Evolutionary conservation across 2,113 vertebrate species (phyloP).

Genomic region (Elanoides forficatus): DNA sequence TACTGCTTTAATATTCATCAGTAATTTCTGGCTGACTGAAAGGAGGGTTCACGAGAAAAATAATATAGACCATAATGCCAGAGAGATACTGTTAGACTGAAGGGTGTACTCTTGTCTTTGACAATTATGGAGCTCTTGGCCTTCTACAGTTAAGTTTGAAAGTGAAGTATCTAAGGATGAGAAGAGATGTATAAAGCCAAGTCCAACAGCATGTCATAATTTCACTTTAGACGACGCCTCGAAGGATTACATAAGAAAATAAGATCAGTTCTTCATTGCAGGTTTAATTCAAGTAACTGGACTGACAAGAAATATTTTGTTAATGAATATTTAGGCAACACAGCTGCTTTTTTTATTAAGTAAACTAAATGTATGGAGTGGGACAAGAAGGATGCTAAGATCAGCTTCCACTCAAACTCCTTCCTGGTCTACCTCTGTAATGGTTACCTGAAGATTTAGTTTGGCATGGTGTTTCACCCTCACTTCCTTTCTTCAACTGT

Average conservation of each 20-base stretch:
- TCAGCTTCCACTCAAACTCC: neutral
- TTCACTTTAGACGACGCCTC: neutral
- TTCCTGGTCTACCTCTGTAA: neutral
- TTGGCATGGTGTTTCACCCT: neutral
- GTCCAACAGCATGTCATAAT: neutral
- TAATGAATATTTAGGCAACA: neutral
- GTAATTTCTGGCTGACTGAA: neutral
- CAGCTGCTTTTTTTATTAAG: neutral
- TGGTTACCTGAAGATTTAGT: neutral
- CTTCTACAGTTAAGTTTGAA: neutral
- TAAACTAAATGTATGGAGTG: neutral
- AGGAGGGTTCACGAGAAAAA: neutral
- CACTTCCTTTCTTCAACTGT: neutral
- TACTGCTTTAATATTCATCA: neutral
- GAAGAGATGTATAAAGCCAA: neutral
- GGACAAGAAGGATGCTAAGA: neutral
- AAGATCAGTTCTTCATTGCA: neutral
- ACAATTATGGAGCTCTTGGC: neutral
- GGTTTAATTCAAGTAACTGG: neutral
- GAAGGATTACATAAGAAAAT: neutral
- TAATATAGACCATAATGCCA: neutral
- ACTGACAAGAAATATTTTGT: neutral
- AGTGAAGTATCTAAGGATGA: neutral
- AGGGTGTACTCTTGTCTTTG: neutral
- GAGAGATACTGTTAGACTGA: neutral